These are phyloP conservation scores for Lithobates pipiens DNA, from an alignment of 2,797 vertebrate species.

Conservation along the genomic window DNA sequence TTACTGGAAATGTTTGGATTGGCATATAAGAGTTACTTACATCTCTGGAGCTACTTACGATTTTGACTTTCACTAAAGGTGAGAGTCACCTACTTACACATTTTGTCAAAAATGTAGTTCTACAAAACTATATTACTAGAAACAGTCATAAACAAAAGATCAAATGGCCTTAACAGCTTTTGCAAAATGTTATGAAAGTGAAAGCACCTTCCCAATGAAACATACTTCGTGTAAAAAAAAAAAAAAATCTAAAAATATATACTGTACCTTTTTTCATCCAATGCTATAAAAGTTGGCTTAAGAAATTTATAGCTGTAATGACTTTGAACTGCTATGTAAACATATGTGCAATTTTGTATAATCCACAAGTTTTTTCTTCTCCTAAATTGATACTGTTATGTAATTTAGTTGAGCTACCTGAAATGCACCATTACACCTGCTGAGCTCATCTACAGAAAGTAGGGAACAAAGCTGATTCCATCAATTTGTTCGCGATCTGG, in stretches of 20 bases:
- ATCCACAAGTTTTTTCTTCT: conserved; percentile 43
- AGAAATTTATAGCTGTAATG: conserved; percentile 14
- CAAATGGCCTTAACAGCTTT: too few relatives aligned
- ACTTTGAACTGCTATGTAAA: conserved; percentile 50
- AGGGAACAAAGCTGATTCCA: conserved; percentile 38
- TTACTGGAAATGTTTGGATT: too few relatives aligned
- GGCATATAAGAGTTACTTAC: too few relatives aligned
- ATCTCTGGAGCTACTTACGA: too few relatives aligned
- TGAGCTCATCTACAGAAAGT: conserved; percentile 47
- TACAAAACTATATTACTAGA: too few relatives aligned
- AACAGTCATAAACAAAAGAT: too few relatives aligned
- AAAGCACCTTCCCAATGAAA: too few relatives aligned
- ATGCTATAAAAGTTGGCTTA: neutral
- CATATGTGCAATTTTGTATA: conserved; percentile 57
- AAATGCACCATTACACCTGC: conserved; percentile 56
- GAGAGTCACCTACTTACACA: too few relatives aligned
- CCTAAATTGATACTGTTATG: conserved; percentile 50
- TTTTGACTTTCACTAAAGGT: too few relatives aligned
- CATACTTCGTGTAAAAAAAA: too few relatives aligned
- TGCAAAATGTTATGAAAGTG: too few relatives aligned
- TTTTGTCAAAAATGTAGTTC: too few relatives aligned
- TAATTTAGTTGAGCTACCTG: conserved; percentile 53
- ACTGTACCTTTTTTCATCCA: neutral
- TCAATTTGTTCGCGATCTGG: conserved; percentile 51
- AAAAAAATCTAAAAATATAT: neutral